Conservation (phyloP, 2,797 vertebrate species). For the Selene dorsalis region DNA sequence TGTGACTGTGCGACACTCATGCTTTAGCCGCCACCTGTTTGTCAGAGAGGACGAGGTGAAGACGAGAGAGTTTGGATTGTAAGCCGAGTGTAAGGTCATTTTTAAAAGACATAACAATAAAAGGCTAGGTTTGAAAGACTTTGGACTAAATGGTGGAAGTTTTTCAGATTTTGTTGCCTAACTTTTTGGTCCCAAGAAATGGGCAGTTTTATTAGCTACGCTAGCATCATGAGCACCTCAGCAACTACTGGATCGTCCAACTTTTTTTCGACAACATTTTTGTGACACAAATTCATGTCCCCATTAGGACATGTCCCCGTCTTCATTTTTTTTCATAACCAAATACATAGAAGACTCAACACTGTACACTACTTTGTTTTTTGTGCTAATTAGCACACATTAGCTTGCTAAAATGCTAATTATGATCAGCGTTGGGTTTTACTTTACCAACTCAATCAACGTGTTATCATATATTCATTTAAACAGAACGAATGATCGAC, state of each 20-base stretch:
- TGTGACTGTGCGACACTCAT: constrained; percentile 8
- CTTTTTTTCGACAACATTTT: too few relatives aligned
- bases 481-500: too few relatives aligned
- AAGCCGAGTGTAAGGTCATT: background rate
- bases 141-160: too few relatives aligned
- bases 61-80: background rate
- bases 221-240: background rate
- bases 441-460: background rate
- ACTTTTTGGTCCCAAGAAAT: background rate
- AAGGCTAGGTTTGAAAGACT: too few relatives aligned
- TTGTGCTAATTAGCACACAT: background rate
- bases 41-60: constrained; percentile 17
- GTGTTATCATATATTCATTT: too few relatives aligned
- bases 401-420: background rate
- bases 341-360: too few relatives aligned
- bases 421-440: background rate
- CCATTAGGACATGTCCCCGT: too few relatives aligned
- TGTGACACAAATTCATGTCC: background rate
- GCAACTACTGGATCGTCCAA: background rate
- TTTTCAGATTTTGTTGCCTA: background rate
- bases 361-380: too few relatives aligned
- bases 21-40: constrained; percentile 29
- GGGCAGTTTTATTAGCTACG: too few relatives aligned
- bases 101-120: background rate
- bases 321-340: background rate